Percentiles rank a stretch among this genome's conserved stretches.
phyloP scores from a whole-genome alignment of 1,140 invertebrate genomes.

The Liolophura sinensis region DNA sequence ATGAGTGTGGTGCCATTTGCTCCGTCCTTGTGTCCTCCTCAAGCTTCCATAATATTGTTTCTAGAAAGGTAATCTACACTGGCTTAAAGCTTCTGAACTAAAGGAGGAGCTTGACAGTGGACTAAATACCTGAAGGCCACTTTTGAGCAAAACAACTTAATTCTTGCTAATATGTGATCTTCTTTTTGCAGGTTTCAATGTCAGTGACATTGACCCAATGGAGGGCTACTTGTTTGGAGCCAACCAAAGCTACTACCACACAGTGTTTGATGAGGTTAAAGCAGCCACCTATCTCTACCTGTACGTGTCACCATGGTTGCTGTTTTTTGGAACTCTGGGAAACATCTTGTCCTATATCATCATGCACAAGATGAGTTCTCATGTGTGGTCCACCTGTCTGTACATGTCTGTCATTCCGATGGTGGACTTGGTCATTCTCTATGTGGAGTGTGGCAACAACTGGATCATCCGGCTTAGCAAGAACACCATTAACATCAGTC shows the following conservation, averaged over 20 bases:
- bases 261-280: background rate
- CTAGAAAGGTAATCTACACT: too few relatives aligned
- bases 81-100: too few relatives aligned
- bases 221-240: background rate
- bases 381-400: conserved; percentile 53
- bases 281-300: conserved; percentile 13
- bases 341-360: conserved; percentile 38
- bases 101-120: too few relatives aligned
- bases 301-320: conserved; percentile 40
- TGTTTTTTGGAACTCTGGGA: conserved; percentile 48
- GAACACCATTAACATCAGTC: conserved; percentile 25
- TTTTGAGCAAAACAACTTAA: background rate
- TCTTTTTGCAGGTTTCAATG: conserved; percentile 8
- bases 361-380: conserved; percentile 38
- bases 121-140: background rate
- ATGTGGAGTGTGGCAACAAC: conserved; percentile 47
- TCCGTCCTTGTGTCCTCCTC: too few relatives aligned
- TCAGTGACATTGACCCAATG: conserved; percentile 1
- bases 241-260: conserved; percentile 4
- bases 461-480: conserved; percentile 32
- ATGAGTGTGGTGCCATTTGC: too few relatives aligned
- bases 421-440: conserved; percentile 45
- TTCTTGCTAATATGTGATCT: background rate
- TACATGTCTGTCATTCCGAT: conserved; percentile 45
- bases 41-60: too few relatives aligned